Evolutionary conservation across 2,113 vertebrate species (phyloP), one percentile per base, ranked within the genome.

Genomic region (Colistium nudipinnis): DNA sequence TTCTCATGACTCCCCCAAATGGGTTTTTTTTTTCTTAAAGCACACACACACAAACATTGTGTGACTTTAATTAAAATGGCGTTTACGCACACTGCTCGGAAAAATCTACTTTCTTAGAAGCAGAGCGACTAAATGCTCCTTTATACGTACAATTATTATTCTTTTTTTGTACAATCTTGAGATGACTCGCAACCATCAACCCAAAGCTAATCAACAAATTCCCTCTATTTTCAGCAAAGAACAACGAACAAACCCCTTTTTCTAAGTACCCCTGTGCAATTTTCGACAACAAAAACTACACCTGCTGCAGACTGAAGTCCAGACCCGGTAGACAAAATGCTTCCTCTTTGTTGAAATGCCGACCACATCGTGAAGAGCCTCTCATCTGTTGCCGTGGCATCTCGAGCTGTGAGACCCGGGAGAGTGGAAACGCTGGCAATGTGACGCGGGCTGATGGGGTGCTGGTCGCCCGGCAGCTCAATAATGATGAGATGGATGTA

Each of bases 401-500:
- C 79, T 75, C 70, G 71, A 81, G 52, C 67, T 14, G 59, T 17
- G 14, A 12, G 10, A 43, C 44, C 36, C 3, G 6, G 51, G 6
- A 70, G 62, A 68, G 66, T 52, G 72, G 35, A 73, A 84, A 74
- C 20, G 72, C 79, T 53, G 36, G 41, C 52, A 41, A 31, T 25
- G 76, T 82, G 84, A 88, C 84, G 72, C 10, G 10, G 55, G 79
- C 70, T 84, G 87, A 88, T 72, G 75, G 82, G 78, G 77, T 69
- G 78, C 49, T 22, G 36, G 35, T 74, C 70, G n/a, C 44, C 77
- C 62, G 66, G 81, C 80, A 63, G 82, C 87, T 91, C 88, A 74
- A 79, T 90, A 88, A 89, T 87, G 85, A 92, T 86, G 89, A 91
- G 78, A 84, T 61, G 83, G 86, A 87, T 75, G 78, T 84, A 80